These are phyloP conservation scores for Stenchaetothrips biformis DNA, from an alignment of 2,888 invertebrate species.

Conservation along the genomic window DNA sequence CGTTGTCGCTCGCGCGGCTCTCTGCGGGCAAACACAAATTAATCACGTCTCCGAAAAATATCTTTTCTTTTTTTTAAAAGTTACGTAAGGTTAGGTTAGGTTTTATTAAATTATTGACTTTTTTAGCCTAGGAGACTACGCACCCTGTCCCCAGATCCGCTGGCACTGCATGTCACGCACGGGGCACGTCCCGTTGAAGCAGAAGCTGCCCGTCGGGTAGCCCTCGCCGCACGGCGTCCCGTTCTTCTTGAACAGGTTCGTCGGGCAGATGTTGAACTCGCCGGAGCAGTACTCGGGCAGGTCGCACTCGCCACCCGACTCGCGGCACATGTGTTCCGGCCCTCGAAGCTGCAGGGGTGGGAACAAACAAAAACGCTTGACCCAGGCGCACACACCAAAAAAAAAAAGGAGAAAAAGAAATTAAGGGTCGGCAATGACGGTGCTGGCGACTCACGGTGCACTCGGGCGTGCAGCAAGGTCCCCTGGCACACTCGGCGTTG, in stretches of 20 bases:
- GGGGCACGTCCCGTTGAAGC: conserved; percentile 89
- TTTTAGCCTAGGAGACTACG: no score
- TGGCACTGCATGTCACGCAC: conserved; percentile 84
- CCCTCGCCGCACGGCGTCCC: conserved; percentile 71
- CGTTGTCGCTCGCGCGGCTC: conserved; percentile 72
- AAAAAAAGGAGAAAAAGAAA: conserved; percentile 28
- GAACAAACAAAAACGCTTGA: conserved; percentile 30
- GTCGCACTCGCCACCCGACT: conserved; percentile 88
- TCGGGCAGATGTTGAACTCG: conserved; percentile 80
- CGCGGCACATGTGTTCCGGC: conserved; percentile 77
- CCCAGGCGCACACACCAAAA: background rate
- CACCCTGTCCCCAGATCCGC: conserved; percentile 84
- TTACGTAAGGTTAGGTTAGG: no score
- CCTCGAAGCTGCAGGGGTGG: conserved; percentile 57
- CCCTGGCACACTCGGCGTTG: conserved; percentile 90
- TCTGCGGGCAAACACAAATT: conserved; percentile 44
- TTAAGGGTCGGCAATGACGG: background rate
- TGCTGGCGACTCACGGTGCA: conserved; percentile 66
- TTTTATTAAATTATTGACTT: no score
- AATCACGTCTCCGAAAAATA: background rate
- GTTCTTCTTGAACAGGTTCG: conserved; percentile 86
- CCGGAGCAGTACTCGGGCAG: conserved; percentile 92
- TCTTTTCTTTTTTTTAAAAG: no score
- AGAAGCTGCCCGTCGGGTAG: conserved; percentile 59
- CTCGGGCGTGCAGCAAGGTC: conserved; percentile 81